These are phyloP conservation scores for Eupithecia centaureata DNA, from an alignment of 2,888 invertebrate species.

Conservation along the genomic window DNA sequence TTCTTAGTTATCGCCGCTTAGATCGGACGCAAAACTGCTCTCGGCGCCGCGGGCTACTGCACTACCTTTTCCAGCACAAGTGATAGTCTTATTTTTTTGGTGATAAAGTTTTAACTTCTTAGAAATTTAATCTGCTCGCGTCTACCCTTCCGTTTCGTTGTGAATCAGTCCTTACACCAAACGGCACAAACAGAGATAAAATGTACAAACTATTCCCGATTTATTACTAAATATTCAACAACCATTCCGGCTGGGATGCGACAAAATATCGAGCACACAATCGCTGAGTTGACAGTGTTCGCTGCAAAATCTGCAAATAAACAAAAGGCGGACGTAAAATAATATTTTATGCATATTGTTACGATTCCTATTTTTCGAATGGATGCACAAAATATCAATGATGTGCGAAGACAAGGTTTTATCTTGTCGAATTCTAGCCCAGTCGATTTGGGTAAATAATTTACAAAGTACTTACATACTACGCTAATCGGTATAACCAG, in stretches of 20 bases:
- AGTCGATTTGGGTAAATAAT: background rate
- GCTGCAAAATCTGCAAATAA: constrained; percentile 50
- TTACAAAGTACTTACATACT: background rate
- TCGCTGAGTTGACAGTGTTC: constrained; percentile 50
- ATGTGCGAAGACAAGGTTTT: background rate
- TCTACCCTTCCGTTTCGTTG: background rate
- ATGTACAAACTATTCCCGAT: constrained; percentile 62
- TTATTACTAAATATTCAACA: constrained; percentile 60
- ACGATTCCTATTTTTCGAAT: constrained; percentile 30
- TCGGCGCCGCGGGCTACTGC: background rate
- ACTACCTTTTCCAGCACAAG: background rate
- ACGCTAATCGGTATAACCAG: background rate
- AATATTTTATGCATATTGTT: constrained; percentile 49
- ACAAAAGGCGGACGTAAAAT: constrained; percentile 47
- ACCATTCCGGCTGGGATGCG: constrained; percentile 52
- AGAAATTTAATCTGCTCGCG: background rate
- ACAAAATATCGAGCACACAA: constrained; percentile 54
- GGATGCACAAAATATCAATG: constrained; percentile 2
- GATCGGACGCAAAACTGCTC: background rate
- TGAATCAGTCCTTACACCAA: constrained; percentile 25
- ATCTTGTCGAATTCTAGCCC: background rate
- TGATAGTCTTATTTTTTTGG: background rate
- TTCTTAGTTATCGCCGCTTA: background rate
- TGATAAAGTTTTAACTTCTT: background rate
- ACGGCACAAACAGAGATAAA: constrained; percentile 60